Evolutionary conservation across 2,113 vertebrate genomes (phyloP).

Genomic region (Vidua macroura): DNA sequence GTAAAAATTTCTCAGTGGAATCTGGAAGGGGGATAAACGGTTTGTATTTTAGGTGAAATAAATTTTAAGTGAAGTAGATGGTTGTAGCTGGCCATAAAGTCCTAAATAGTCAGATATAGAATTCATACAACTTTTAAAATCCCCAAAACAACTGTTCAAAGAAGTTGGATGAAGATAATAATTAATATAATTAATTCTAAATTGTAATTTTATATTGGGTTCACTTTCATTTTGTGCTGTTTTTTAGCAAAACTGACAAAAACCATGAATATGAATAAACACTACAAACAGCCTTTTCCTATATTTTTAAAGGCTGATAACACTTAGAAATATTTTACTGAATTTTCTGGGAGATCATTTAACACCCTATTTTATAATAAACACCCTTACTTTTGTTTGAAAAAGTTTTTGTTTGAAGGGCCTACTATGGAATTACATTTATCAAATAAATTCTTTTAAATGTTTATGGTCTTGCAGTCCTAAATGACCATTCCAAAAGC

Average conservation of each 20-base stretch:
- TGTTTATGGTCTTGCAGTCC: not conserved
- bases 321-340: not conserved
- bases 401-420: not conserved
- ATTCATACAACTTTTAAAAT: not conserved
- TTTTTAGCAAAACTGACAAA: not conserved
- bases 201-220: not conserved
- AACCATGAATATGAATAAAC: not conserved
- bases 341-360: not conserved
- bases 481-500: not conserved
- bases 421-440: not conserved
- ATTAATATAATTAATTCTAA: not conserved
- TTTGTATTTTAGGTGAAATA: not conserved
- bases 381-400: not conserved
- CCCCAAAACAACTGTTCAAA: not conserved
- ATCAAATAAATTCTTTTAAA: not conserved
- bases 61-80: not conserved
- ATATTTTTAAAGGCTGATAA: not conserved
- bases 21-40: not conserved
- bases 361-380: not conserved
- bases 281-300: not conserved
- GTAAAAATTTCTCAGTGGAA: not conserved
- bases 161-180: not conserved
- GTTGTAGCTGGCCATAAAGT: not conserved
- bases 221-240: not conserved
- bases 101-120: not conserved